Evolutionary conservation across 2,888 invertebrate genomes (phyloP).

Genomic region (Polia nebulosa): DNA sequence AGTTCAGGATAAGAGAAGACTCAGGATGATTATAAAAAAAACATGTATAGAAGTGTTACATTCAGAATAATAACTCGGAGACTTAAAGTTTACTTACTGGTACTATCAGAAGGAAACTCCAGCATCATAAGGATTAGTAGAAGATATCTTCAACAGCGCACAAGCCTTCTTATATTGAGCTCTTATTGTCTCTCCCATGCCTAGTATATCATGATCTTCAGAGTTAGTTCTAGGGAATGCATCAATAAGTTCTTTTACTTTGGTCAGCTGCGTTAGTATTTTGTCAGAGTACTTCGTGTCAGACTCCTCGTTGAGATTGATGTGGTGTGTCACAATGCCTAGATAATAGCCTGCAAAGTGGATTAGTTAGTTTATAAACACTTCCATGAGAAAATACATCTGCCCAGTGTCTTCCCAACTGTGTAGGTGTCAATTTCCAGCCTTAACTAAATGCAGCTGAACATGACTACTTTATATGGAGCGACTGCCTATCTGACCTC

Average conservation of each 20-base stretch:
- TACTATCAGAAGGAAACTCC: conserved; percentile 91
- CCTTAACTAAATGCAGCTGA: too few relatives aligned
- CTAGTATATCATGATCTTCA: conserved; percentile 92
- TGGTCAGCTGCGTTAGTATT: conserved; percentile 87
- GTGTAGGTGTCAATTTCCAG: too few relatives aligned
- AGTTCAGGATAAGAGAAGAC: too few relatives aligned
- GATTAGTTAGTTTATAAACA: too few relatives aligned
- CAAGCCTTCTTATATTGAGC: conserved; percentile 93
- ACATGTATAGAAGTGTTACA: too few relatives aligned
- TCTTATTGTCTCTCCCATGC: conserved; percentile 92
- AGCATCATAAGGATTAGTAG: conserved; percentile 89
- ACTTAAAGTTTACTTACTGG: conserved; percentile 59
- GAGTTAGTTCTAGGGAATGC: conserved; percentile 93
- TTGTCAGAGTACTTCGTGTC: conserved; percentile 88
- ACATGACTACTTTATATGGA: too few relatives aligned
- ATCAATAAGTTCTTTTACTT: conserved; percentile 91
- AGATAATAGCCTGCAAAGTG: conserved; percentile 92
- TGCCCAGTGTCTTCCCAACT: too few relatives aligned
- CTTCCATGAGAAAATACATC: too few relatives aligned
- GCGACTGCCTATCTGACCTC: too few relatives aligned
- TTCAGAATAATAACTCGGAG: too few relatives aligned
- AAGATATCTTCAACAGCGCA: conserved; percentile 92
- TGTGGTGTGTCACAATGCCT: conserved; percentile 90
- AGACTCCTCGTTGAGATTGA: conserved; percentile 75
- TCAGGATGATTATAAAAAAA: too few relatives aligned